These are phyloP conservation scores for Pempheris klunzingeri DNA, from an alignment of 2,797 vertebrate species.

Conservation along the genomic window DNA sequence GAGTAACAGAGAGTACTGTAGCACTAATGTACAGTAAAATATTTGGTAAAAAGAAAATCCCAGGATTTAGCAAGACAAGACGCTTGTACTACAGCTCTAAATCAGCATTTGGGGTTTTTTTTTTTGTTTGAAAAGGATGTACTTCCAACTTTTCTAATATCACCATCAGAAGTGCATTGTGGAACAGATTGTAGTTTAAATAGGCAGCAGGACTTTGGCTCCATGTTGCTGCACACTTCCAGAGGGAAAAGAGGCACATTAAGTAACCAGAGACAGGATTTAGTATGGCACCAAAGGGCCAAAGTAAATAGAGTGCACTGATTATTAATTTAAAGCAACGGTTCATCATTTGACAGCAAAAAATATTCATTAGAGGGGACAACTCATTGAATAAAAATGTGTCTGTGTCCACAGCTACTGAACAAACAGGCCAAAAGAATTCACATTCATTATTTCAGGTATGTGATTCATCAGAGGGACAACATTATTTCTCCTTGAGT, in stretches of 20 bases:
- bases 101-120: not conserved
- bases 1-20: not conserved
- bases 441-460: slow-evolving; percentile 4
- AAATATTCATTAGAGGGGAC: not conserved
- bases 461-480: slow-evolving; percentile 7
- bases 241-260: not conserved
- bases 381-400: not conserved
- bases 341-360: not conserved
- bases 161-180: not conserved
- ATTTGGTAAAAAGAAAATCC: not conserved
- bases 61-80: not conserved
- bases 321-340: not conserved
- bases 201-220: not conserved
- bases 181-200: not conserved
- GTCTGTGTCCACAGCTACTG: not conserved
- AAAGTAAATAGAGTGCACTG: not conserved
- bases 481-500: not conserved
- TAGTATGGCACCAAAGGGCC: not conserved
- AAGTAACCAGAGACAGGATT: not conserved
- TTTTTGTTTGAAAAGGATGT: not conserved
- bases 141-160: not conserved
- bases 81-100: not conserved
- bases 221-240: too few relatives aligned
- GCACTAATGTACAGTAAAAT: not conserved
- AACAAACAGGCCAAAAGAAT: not conserved